Conservation (phyloP, 1,140 invertebrate species). For the Lerema accius region DNA sequence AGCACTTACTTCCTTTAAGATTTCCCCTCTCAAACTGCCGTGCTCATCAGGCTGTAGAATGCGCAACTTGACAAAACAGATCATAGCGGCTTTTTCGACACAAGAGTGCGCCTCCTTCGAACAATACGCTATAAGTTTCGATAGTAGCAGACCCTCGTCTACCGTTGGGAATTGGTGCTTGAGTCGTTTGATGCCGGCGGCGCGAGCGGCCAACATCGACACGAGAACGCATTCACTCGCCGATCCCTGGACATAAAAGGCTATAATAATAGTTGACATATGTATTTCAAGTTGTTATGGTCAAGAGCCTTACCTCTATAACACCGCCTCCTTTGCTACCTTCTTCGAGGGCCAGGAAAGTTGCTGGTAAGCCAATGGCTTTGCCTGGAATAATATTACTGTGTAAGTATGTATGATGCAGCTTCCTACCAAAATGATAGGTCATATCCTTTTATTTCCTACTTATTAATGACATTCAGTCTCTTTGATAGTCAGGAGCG, state of each 20-base stretch:
- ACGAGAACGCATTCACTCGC: slow-evolving; percentile 99
- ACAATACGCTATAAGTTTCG: slow-evolving; percentile 97
- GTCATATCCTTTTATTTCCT: too few species aligned
- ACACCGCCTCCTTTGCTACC: slow-evolving; percentile 95
- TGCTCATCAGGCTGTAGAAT: slow-evolving; percentile 98
- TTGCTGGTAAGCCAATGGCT: slow-evolving; percentile 94
- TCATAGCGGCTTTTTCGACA: slow-evolving; percentile 99
- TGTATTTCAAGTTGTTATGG: too few species aligned
- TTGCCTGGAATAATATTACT: slow-evolving; percentile 87
- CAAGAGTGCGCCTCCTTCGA: slow-evolving; percentile 98
- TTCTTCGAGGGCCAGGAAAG: slow-evolving; percentile 92
- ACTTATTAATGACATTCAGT: too few species aligned
- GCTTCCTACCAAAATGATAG: too few species aligned
- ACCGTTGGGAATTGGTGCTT: slow-evolving; percentile 95
- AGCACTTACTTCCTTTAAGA: slow-evolving; percentile 87
- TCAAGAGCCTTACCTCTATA: slow-evolving; percentile 96
- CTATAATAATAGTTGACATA: slow-evolving; percentile 12
- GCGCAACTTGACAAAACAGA: slow-evolving; percentile 97
- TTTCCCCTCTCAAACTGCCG: slow-evolving; percentile 94
- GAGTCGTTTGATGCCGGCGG: slow-evolving; percentile 94
- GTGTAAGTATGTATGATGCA: too few species aligned
- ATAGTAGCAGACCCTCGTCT: slow-evolving; percentile 96
- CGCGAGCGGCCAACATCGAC: slow-evolving; percentile 96
- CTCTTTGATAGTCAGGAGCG: too few species aligned
- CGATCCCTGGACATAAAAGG: slow-evolving; percentile 88